phyloP scores from a whole-genome alignment of 2,113 vertebrate species.

The Rafetus swinhoei region DNA sequence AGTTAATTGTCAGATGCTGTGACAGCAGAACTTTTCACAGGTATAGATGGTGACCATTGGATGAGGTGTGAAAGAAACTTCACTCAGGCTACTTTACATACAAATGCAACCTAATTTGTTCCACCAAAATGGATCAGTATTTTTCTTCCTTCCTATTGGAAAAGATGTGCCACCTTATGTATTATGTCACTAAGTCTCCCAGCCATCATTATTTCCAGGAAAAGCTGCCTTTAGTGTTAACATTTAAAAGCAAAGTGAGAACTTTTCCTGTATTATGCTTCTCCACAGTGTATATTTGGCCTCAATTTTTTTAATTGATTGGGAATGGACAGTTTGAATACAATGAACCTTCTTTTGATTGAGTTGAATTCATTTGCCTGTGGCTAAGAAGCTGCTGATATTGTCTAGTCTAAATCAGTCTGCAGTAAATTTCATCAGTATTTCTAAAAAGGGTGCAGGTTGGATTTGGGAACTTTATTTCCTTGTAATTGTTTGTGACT shows the following conservation, averaged over 20 bases:
- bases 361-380: background rate
- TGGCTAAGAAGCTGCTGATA: background rate
- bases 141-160: background rate
- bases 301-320: background rate
- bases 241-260: conserved; percentile 11
- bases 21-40: conserved; percentile 27
- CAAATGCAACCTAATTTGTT: conserved; percentile 25
- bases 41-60: conserved; percentile 10
- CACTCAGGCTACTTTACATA: background rate
- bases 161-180: background rate
- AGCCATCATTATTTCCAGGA: background rate
- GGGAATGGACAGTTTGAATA: background rate
- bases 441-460: background rate
- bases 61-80: conserved; percentile 44
- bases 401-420: background rate
- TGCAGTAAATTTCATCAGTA: background rate
- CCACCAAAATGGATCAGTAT: background rate
- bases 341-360: background rate
- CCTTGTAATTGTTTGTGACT: background rate
- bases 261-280: background rate
- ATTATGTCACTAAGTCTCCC: background rate
- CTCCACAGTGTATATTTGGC: background rate
- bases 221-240: background rate
- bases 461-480: background rate
- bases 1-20: conserved; percentile 21